Conservation (phyloP, 2,797 vertebrate genomes). For the Valencia hispanica region DNA sequence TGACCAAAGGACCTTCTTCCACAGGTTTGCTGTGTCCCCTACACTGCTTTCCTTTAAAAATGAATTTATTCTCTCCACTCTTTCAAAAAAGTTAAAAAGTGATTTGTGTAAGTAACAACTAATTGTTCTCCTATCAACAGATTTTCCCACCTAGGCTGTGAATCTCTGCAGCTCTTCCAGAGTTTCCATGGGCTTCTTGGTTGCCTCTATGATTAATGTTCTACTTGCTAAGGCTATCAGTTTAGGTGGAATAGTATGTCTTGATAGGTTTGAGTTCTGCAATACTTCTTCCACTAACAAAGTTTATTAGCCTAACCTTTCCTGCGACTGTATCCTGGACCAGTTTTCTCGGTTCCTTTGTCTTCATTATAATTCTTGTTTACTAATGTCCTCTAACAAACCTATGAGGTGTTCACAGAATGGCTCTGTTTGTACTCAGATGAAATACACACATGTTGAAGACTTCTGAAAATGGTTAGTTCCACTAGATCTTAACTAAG, state of each 20-base stretch:
- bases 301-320: neutral
- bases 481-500: neutral
- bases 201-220: neutral
- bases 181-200: neutral
- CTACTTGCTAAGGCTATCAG: neutral
- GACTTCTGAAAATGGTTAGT: neutral
- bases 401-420: neutral
- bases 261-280: neutral
- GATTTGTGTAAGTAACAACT: neutral
- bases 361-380: neutral
- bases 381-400: neutral
- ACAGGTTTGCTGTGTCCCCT: too few relatives aligned
- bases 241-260: neutral
- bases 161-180: neutral
- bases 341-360: neutral
- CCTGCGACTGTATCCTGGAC: neutral
- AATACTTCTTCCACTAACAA: neutral
- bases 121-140: neutral
- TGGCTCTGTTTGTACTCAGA: neutral
- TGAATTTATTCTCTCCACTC: too few relatives aligned
- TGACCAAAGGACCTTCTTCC: neutral
- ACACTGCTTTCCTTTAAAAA: too few relatives aligned
- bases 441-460: neutral
- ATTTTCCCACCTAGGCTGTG: neutral
- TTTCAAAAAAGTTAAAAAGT: neutral